Percentiles rank a stretch among this genome's conserved stretches.
Evolutionary conservation across 1,140 invertebrate species (phyloP).

Genomic region (Drosophila lowei): DNA sequence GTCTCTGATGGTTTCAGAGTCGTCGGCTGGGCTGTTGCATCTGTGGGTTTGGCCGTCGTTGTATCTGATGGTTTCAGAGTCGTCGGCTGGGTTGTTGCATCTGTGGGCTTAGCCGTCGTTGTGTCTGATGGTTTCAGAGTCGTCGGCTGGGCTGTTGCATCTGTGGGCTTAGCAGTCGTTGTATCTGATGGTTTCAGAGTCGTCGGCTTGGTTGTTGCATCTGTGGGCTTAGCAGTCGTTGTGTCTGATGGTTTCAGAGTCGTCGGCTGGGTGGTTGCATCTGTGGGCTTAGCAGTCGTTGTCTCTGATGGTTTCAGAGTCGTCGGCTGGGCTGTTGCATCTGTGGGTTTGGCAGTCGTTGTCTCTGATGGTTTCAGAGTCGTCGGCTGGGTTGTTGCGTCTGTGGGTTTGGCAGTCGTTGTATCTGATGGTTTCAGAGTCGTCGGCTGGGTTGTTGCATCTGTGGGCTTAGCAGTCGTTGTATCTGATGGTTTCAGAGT

Average conservation of each 20-base stretch:
- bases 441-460: neutral
- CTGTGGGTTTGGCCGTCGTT: neutral
- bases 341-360: neutral
- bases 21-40: neutral
- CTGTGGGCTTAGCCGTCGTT: neutral
- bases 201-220: slow-evolving; percentile 3
- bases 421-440: neutral
- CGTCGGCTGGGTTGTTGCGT: slow-evolving; percentile 2
- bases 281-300: neutral
- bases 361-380: slow-evolving; percentile 1
- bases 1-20: slow-evolving; percentile 1
- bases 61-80: neutral
- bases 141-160: neutral
- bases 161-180: neutral
- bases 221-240: neutral
- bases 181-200: neutral
- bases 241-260: neutral
- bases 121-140: neutral
- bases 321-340: slow-evolving; percentile 11
- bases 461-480: neutral
- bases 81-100: neutral
- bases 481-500: neutral
- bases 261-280: neutral
- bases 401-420: neutral
- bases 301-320: neutral